Base-by-base conservation (phyloP, 1,140 invertebrate genomes). In the Aphaenogaster floridana region DNA sequence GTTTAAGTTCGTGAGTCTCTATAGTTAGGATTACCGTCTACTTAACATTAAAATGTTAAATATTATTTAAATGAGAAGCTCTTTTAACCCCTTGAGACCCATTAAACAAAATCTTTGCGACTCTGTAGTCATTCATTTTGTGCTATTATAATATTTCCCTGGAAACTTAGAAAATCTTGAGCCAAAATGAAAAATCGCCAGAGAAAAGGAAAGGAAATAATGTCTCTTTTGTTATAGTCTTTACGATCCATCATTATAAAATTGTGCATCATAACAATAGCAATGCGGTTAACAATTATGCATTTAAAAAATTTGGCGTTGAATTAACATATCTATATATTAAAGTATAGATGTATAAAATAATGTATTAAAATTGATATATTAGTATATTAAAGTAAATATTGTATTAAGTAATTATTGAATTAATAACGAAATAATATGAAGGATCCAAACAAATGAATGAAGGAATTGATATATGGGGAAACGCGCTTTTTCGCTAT, bases 41-140 rank as follows among this genome's bases (percentile, higher is more conserved):
- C 9, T 17, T 74, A 36, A 52, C 28, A 48, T 74, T 69, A 39
- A 74, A 21, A 54, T 74, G 71, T 74, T 57, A 39, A 74, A 39
- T 54, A 57, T 72, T 52, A 57, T 76, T 76, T 76, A 76, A 57
- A 57, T 42, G 11, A 42, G 52, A 0, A 59, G n/a, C 52, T 21
- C n/a, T 28, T 39, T 50, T 69, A 61, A 76, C 39, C 39, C 5
- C 54, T 45, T 15, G 9, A 1, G 6, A 59, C 1, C 7, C 39
- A 45, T 45, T 76, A 61, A 76, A 42, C 11, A 57, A 52, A 57
- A 57, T 39, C 52, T 39, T 76, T 59, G n/a, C 21, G 6, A 28
- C 13, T 59, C 6, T 28, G 21, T 28, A 45, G 54, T 42, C 66
- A 28, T 76, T 76, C 11, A 74, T 76, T 5, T 76, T 57, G 42